Conservation (phyloP, 1,140 invertebrate species). For the Oreohelix idahoensis region DNA sequence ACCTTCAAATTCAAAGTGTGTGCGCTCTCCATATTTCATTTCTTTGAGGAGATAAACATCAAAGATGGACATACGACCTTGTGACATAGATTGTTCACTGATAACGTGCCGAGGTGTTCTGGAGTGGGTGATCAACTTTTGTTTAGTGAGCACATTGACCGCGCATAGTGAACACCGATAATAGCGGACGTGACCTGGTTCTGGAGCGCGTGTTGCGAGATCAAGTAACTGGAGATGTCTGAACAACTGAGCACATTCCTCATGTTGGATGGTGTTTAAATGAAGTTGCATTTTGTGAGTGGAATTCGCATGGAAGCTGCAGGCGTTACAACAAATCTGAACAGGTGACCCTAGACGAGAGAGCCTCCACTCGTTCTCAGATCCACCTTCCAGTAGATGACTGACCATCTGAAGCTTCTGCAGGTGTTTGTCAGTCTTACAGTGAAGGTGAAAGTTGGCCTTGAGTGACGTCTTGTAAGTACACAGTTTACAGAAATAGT, state of each 20-base stretch:
- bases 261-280: slow-evolving; percentile 74
- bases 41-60: slow-evolving; percentile 29
- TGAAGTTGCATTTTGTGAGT: slow-evolving; percentile 96
- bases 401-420: slow-evolving; percentile 97
- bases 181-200: slow-evolving; percentile 44
- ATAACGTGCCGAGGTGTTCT: slow-evolving; percentile 79
- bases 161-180: slow-evolving; percentile 91
- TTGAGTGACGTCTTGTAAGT: slow-evolving; percentile 99
- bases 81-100: slow-evolving; percentile 80
- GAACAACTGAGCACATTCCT: slow-evolving; percentile 87
- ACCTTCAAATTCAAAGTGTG: slow-evolving; percentile 68
- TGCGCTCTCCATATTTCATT: slow-evolving; percentile 73
- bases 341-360: slow-evolving; percentile 84
- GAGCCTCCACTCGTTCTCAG: slow-evolving; percentile 93
- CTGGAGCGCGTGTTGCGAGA: background rate
- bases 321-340: slow-evolving; percentile 94
- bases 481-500: slow-evolving; percentile 97
- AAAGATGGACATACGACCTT: slow-evolving; percentile 75
- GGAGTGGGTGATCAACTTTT: slow-evolving; percentile 90
- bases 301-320: slow-evolving; percentile 97
- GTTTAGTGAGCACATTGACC: slow-evolving; percentile 84
- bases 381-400: slow-evolving; percentile 95
- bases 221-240: slow-evolving; percentile 79
- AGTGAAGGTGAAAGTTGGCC: slow-evolving; percentile 99
- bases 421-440: slow-evolving; percentile 99